Conservation (phyloP, 2,113 vertebrate species). For the Vimba vimba region DNA sequence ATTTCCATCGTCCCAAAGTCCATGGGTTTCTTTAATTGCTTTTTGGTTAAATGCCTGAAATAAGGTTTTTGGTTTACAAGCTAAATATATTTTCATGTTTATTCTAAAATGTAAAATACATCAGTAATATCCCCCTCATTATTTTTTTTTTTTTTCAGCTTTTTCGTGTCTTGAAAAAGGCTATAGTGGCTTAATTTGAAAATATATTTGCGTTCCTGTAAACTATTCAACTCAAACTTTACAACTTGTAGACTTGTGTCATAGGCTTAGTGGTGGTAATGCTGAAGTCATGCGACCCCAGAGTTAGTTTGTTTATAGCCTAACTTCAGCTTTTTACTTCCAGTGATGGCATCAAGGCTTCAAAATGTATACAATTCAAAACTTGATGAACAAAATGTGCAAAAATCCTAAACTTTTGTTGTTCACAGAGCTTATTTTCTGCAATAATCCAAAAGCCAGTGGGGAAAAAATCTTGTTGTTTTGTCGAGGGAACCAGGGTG, state of each 20-base stretch:
- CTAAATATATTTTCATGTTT: background rate
- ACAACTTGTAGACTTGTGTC: background rate
- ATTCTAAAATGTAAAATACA: background rate
- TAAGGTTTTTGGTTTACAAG: background rate
- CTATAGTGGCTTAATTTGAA: no score
- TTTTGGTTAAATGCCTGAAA: background rate
- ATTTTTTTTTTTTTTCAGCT: no score
- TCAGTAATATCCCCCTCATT: background rate
- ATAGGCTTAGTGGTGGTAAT: background rate
- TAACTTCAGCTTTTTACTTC: background rate
- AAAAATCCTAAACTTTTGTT: background rate
- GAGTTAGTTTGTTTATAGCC: background rate
- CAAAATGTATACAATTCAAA: background rate
- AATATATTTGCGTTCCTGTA: no score
- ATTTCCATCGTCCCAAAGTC: background rate
- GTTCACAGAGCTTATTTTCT: background rate
- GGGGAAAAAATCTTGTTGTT: background rate
- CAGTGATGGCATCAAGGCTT: background rate
- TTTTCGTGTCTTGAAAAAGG: background rate
- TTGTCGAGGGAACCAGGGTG: background rate
- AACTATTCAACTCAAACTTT: background rate
- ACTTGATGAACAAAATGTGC: background rate
- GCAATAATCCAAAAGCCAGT: background rate
- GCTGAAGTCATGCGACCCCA: background rate
- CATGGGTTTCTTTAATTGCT: no score